Conservation (phyloP, 2,113 vertebrate species). For the Uria aalge region DNA sequence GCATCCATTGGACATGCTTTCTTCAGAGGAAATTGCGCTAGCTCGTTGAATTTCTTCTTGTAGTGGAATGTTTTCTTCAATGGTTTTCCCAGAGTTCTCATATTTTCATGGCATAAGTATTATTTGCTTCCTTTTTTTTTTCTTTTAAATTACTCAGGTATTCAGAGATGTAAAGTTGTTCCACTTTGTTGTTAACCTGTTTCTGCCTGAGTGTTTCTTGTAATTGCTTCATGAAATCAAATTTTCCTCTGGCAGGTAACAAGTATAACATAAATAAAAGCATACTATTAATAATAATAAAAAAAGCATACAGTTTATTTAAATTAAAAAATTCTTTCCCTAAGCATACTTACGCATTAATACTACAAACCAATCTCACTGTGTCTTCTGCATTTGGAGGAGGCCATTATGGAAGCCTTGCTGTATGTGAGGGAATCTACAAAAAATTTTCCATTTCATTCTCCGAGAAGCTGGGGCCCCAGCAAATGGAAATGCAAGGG, state of each 20-base stretch:
- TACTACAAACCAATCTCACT: not conserved
- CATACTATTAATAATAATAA: not conserved
- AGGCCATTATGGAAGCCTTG: not conserved
- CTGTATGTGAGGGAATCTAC: not conserved
- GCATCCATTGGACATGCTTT: not conserved
- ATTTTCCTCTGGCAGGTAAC: not conserved
- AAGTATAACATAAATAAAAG: not conserved
- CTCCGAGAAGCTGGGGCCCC: not conserved
- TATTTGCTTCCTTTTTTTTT: not conserved
- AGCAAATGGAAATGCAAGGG: not conserved
- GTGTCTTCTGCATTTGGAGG: not conserved
- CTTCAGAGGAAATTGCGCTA: not conserved
- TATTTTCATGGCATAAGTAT: not conserved
- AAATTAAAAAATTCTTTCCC: not conserved
- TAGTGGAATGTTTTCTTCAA: not conserved
- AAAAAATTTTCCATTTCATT: not conserved
- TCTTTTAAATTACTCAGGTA: not conserved
- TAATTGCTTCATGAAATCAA: slow-evolving; percentile 7
- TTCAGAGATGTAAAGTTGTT: not conserved
- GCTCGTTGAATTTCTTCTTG: not conserved
- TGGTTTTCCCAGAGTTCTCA: not conserved
- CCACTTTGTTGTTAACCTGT: not conserved
- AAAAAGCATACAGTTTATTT: not conserved
- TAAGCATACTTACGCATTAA: not conserved
- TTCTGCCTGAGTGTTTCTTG: not conserved